A percentile compares a stretch with the other conserved stretches of the same genome.
phyloP scores from a whole-genome alignment of 2,113 vertebrate genomes.

The Sclerurus mexicanus region DNA sequence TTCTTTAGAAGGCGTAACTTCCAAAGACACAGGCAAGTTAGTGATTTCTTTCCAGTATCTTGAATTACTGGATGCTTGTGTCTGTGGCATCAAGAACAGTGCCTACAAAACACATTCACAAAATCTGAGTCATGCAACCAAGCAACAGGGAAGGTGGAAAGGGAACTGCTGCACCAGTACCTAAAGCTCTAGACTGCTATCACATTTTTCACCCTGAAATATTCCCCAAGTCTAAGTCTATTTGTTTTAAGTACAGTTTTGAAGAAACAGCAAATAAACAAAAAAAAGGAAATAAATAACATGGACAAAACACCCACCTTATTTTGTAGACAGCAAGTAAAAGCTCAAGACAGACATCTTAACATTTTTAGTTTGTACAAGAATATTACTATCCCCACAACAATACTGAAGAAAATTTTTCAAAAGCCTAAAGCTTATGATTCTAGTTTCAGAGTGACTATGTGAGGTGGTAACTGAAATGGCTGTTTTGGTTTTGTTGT shows the following conservation, averaged over 20 bases:
- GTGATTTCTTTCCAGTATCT: not conserved
- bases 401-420: not conserved
- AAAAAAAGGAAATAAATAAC: not conserved
- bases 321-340: not conserved
- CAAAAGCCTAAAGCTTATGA: not conserved
- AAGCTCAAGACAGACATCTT: not conserved
- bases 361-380: not conserved
- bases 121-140: not conserved
- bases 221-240: not conserved
- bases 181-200: not conserved
- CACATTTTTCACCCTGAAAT: not conserved
- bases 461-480: not conserved
- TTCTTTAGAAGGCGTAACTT: not conserved
- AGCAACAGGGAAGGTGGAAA: not conserved
- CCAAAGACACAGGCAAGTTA: not conserved
- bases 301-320: accelerated
- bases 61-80: not conserved
- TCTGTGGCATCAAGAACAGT: not conserved
- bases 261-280: not conserved
- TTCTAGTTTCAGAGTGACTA: not conserved
- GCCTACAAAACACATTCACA: not conserved
- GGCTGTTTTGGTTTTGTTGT: not conserved
- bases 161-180: not conserved
- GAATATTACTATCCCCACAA: not conserved
- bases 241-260: not conserved